Conservation (phyloP, 2,888 invertebrate species). For the Erannis defoliaria region DNA sequence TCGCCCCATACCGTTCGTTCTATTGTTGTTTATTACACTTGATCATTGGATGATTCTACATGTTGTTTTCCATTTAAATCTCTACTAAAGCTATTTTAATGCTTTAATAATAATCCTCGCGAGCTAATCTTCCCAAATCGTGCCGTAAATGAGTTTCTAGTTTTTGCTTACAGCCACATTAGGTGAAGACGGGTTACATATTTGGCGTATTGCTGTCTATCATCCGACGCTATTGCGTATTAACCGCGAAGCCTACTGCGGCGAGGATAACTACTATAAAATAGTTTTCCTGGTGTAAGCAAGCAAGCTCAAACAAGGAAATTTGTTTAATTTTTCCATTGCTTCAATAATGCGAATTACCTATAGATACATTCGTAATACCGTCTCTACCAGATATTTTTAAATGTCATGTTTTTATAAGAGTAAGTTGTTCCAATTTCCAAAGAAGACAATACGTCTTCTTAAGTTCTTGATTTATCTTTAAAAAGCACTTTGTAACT, state of each 20-base stretch:
- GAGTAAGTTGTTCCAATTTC: no score
- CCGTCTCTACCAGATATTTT: not conserved
- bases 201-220: slow-evolving; percentile 59
- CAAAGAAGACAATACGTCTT: no score
- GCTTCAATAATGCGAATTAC: not conserved
- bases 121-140: slow-evolving; percentile 39
- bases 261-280: slow-evolving; percentile 57
- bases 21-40: slow-evolving; percentile 64
- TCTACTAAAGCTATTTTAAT: slow-evolving; percentile 1
- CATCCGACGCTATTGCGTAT: slow-evolving; percentile 51
- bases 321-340: not conserved
- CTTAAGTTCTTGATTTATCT: no score
- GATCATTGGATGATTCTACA: slow-evolving; percentile 42
- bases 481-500: slow-evolving; percentile 7
- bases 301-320: not conserved
- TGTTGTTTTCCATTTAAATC: slow-evolving; percentile 14
- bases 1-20: slow-evolving; percentile 50
- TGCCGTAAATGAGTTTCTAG: slow-evolving; percentile 45
- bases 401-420: not conserved
- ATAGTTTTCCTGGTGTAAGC: slow-evolving; percentile 54
- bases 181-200: slow-evolving; percentile 70
- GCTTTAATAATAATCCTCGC: slow-evolving; percentile 22
- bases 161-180: slow-evolving; percentile 61
- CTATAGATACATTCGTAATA: not conserved
- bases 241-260: slow-evolving; percentile 49